A percentile compares a stretch with the other conserved stretches of the same genome.
Conservation (phyloP, 2,113 vertebrate genomes). For the Falcunculus frontatus region DNA sequence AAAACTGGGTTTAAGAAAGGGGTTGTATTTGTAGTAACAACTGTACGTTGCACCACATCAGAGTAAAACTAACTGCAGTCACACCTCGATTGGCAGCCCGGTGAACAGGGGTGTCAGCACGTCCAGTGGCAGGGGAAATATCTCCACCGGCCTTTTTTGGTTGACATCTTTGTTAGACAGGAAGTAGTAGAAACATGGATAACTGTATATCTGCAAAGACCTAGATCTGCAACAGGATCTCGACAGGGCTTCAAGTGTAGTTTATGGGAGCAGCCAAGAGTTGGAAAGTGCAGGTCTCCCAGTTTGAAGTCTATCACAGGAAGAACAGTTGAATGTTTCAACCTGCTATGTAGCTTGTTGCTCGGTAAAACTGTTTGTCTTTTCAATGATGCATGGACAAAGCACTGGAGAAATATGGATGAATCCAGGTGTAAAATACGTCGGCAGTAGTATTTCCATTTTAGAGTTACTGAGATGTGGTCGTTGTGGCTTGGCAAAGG, state of each 20-base stretch:
- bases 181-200: background rate
- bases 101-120: background rate
- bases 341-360: background rate
- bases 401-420: background rate
- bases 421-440: background rate
- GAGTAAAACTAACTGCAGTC: background rate
- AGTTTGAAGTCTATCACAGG: background rate
- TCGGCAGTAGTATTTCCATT: background rate
- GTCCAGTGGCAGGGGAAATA: background rate
- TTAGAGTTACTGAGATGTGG: background rate
- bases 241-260: rapidly evolving
- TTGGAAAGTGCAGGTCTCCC: background rate
- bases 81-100: rapidly evolving
- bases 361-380: background rate
- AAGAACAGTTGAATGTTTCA: background rate
- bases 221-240: background rate
- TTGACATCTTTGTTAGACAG: background rate
- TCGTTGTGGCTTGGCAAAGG: background rate
- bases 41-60: background rate
- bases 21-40: background rate
- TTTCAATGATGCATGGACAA: background rate
- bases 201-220: background rate
- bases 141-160: background rate
- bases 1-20: background rate
- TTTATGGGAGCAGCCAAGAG: background rate